Conservation (phyloP, 2,888 invertebrate species). For the Arctia plantaginis region DNA sequence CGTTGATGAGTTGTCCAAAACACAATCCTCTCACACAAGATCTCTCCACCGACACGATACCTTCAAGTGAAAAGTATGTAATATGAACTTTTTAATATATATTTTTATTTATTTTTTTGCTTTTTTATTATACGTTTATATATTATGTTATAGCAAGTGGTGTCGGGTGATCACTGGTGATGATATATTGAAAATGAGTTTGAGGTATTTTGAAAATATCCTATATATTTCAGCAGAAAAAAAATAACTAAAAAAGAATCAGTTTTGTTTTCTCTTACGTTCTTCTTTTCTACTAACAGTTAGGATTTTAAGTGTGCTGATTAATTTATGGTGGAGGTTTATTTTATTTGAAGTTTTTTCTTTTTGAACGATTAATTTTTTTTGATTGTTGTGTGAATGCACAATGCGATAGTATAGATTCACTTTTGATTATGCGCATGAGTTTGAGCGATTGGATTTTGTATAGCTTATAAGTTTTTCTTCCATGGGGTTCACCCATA, state of each 20-base stretch:
- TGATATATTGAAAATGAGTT: slow-evolving; percentile 92
- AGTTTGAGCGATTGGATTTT: slow-evolving; percentile 45
- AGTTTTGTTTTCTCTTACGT: slow-evolving; percentile 36
- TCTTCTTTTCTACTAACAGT: slow-evolving; percentile 39
- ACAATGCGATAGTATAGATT: slow-evolving; percentile 47
- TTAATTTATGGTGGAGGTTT: slow-evolving; percentile 51
- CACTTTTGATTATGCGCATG: slow-evolving; percentile 51
- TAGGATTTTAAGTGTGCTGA: slow-evolving; percentile 48
- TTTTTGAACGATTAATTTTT: slow-evolving; percentile 4
- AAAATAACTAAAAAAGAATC: slow-evolving; percentile 42
- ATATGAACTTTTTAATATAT: slow-evolving; percentile 7
- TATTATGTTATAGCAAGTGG: slow-evolving; percentile 81
- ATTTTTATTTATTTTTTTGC: slow-evolving; percentile 32
- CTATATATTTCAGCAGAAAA: slow-evolving; percentile 45
- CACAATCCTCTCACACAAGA: slow-evolving; percentile 77
- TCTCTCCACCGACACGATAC: slow-evolving; percentile 72
- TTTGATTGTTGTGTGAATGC: slow-evolving; percentile 48
- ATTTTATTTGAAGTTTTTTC: slow-evolving; percentile 3
- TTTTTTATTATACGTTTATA: slow-evolving; percentile 47
- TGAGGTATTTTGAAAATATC: slow-evolving; percentile 85
- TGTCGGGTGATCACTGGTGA: slow-evolving; percentile 89
- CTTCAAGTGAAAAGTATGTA: slow-evolving; percentile 83
- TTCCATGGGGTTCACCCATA: slow-evolving; percentile 27
- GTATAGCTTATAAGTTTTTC: slow-evolving; percentile 44
- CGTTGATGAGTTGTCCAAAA: slow-evolving; percentile 91